A percentile compares a stretch with the other conserved stretches of the same genome.
These are phyloP conservation scores for Drosophila sp. DNA, from an alignment of 1,140 invertebrate genomes.

Conservation along the genomic window DNA sequence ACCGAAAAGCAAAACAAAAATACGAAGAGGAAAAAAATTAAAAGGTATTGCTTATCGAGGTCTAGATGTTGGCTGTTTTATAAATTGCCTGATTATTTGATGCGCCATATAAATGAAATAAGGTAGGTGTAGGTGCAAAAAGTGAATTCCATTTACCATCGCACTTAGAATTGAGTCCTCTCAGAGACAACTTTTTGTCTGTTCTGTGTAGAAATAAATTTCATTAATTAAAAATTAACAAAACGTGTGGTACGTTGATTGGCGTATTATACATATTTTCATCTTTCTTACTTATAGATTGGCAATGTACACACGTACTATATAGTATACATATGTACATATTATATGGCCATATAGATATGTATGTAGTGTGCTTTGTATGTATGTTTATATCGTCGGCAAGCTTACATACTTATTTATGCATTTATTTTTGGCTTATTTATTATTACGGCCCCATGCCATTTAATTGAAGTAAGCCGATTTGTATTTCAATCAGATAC, in stretches of 20 bases:
- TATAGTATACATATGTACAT: conserved; percentile 2
- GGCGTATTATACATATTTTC: conserved; percentile 38
- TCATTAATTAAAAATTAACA: conserved; percentile 77
- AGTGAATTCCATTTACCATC: background rate
- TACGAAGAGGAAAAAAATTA: background rate
- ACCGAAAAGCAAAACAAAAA: conserved; percentile 20
- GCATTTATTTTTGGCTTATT: conserved; percentile 41
- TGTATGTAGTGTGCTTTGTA: background rate
- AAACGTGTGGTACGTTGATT: conserved; percentile 65
- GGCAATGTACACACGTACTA: conserved; percentile 49
- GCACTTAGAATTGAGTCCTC: background rate
- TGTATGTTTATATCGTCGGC: background rate
- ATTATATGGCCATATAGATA: conserved; percentile 11
- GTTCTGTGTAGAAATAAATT: conserved; percentile 62
- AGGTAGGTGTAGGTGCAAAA: conserved; percentile 12
- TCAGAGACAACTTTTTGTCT: conserved; percentile 21
- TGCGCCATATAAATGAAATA: conserved; percentile 48
- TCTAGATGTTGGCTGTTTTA: conserved; percentile 33
- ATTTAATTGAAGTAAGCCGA: conserved; percentile 39
- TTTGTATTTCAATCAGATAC: conserved; percentile 33
- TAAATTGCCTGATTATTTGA: conserved; percentile 58
- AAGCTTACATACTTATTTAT: conserved; percentile 33
- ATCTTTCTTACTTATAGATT: conserved; percentile 49
- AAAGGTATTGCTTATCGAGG: conserved; percentile 42
- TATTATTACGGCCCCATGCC: conserved; percentile 30